Evolutionary conservation across 2,888 invertebrate genomes (phyloP).

Genomic region (Torymus auratus): DNA sequence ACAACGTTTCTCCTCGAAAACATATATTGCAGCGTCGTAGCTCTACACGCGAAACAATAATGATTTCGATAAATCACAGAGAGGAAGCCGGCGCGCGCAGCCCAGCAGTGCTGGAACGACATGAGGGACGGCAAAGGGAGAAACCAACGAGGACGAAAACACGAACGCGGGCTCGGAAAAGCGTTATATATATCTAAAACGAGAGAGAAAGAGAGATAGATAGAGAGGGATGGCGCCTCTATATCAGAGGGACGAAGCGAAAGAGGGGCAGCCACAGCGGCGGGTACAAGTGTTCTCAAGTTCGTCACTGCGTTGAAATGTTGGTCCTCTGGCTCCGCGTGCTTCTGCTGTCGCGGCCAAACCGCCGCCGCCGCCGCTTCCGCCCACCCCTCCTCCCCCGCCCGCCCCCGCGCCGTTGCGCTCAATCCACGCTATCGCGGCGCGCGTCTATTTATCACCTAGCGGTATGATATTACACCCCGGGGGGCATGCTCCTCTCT

Average conservation of each 20-base stretch:
- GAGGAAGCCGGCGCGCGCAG: background rate
- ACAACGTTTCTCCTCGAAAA: too few relatives aligned
- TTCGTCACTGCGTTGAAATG: slow-evolving; percentile 43
- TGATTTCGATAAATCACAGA: slow-evolving; percentile 35
- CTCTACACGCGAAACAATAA: slow-evolving; percentile 20
- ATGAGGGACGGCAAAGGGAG: background rate
- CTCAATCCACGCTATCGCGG: slow-evolving; percentile 36
- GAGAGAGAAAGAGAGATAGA: slow-evolving; percentile 1
- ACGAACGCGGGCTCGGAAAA: background rate
- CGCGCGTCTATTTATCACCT: slow-evolving; percentile 75
- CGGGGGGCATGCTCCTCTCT: slow-evolving; percentile 69
- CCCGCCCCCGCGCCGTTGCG: slow-evolving; percentile 43
- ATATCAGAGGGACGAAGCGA: background rate
- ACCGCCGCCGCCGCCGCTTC: slow-evolving; percentile 45
- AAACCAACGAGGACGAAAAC: background rate
- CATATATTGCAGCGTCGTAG: background rate
- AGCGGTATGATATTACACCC: slow-evolving; percentile 76
- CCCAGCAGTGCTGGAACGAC: too few relatives aligned
- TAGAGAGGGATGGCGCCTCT: background rate
- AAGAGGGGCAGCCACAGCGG: slow-evolving; percentile 13
- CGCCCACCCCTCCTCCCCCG: slow-evolving; percentile 50
- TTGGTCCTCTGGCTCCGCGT: slow-evolving; percentile 46
- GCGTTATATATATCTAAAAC: background rate
- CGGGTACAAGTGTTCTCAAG: slow-evolving; percentile 50
- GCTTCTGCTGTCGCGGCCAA: slow-evolving; percentile 24